A percentile compares a stretch with the other conserved stretches of the same genome.
These are phyloP conservation scores for Dromococcyx pavoninus DNA, from an alignment of 2,797 vertebrate species.

Conservation along the genomic window DNA sequence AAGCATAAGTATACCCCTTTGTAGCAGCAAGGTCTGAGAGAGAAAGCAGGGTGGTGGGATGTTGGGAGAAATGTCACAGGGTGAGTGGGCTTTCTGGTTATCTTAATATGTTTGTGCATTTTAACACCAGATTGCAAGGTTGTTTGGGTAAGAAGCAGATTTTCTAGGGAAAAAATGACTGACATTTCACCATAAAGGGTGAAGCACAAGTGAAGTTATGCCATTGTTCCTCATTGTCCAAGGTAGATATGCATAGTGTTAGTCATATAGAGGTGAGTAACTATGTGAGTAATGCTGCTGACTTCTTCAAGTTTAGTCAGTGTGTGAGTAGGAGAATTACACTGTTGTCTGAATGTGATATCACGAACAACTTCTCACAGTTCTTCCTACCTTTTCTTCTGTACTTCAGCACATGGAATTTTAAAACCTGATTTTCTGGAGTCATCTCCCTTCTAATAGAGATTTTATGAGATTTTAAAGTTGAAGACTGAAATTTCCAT, in stretches of 20 bases:
- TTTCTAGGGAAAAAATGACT: background rate
- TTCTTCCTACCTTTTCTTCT: background rate
- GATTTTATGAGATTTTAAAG: background rate
- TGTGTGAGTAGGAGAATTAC: background rate
- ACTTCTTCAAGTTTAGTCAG: background rate
- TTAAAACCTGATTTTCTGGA: constrained; percentile 27
- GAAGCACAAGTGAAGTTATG: background rate
- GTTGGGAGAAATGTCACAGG: background rate
- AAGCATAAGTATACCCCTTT: background rate
- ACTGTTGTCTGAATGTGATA: background rate
- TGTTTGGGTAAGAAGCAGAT: background rate
- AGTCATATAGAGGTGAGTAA: constrained; percentile 36
- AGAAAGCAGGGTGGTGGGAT: background rate
- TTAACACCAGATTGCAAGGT: background rate
- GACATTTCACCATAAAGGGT: background rate
- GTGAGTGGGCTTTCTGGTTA: background rate
- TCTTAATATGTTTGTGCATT: background rate
- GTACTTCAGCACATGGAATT: background rate
- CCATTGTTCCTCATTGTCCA: background rate
- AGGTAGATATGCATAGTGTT: background rate
- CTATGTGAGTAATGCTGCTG: background rate
- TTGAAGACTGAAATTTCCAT: constrained; percentile 17
- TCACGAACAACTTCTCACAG: background rate
- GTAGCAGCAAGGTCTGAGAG: background rate
- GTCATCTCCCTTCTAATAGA: background rate